Evolutionary conservation across 2,797 vertebrate species (phyloP), one percentile per base, ranked within the genome.

Genomic region (Octomys mimax): DNA sequence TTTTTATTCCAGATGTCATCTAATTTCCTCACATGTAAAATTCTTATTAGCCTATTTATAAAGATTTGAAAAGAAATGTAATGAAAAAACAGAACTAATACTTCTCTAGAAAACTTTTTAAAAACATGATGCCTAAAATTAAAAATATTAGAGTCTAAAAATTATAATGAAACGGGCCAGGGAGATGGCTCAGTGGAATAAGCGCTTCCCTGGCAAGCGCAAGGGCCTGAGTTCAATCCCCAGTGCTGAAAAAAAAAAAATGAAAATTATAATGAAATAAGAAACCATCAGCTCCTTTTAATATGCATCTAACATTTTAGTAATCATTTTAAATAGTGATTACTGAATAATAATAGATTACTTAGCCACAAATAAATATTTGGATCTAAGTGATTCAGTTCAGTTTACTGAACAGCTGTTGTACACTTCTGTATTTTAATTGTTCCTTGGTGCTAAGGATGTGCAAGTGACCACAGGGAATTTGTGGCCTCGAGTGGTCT

Each of bases 1-100:
- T 86, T 97, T 96, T 96, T 64, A 81, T 97, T 96, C 36, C 79
- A 88, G 71, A 90, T 91, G 52, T 92, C 95, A 14, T 77, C 87
- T 93, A 6, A 75, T 89, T 94, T 81, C 33, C 42, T 57, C 68
- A 94, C 49, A 83, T 93, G 21, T 57, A 79, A 95, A 96, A 94
- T 68, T 87, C 87, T 83, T 77, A 85, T 24, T 62, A 68, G 49
- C 33, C 88, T 96, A 80, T 91, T 96, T 92, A 82, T 87, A 77
- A 95, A 95, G 26, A 91, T 73, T 85, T 70, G 13, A 92, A 79
- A 91, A 88, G 24, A 83, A 96, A 92, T 77, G 3, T n/a, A 92
- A 62, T 36, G 13, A 92, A 70, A 95, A 93, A 26, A 87, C 46
- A 57, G 3, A 91, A 80, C 9, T 61, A 87, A 59, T 57, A 59